phyloP scores from a whole-genome alignment of 1,140 invertebrate species.

The Scaptomyza pallida region DNA sequence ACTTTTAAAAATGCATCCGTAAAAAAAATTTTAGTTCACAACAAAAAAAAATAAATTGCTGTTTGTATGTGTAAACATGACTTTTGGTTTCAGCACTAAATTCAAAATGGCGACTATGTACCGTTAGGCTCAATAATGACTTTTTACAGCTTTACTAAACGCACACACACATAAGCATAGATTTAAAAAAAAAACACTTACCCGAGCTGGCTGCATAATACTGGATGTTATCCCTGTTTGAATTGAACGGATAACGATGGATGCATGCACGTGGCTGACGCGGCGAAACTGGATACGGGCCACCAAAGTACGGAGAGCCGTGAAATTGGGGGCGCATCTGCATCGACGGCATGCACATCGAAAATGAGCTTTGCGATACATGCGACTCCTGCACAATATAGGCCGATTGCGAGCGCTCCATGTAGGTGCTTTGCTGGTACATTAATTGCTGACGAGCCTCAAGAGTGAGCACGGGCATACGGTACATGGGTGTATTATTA shows the following conservation, averaged over 20 bases:
- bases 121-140: no score
- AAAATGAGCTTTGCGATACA: slow-evolving; percentile 61
- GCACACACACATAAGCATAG: not conserved
- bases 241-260: slow-evolving; percentile 22
- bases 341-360: slow-evolving; percentile 25
- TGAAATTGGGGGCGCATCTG: slow-evolving; percentile 18
- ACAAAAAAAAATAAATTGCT: no score
- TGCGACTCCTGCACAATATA: slow-evolving; percentile 62
- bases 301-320: slow-evolving; percentile 4
- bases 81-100: no score
- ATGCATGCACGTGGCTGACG: not conserved
- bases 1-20: no score
- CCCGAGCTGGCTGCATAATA: slow-evolving; percentile 58
- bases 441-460: slow-evolving; percentile 61
- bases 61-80: no score
- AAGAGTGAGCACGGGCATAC: slow-evolving; percentile 42
- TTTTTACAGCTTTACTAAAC: no score
- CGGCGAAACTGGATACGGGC: not conserved
- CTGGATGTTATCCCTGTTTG: slow-evolving; percentile 45
- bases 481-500: slow-evolving; percentile 23
- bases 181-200: slow-evolving; percentile 21
- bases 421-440: slow-evolving; percentile 65
- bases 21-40: no score
- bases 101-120: no score
- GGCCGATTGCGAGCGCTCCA: slow-evolving; percentile 54